A percentile compares a stretch with the other conserved stretches of the same genome.
Conservation (phyloP, 2,797 vertebrate species). For the Argentina silus region DNA sequence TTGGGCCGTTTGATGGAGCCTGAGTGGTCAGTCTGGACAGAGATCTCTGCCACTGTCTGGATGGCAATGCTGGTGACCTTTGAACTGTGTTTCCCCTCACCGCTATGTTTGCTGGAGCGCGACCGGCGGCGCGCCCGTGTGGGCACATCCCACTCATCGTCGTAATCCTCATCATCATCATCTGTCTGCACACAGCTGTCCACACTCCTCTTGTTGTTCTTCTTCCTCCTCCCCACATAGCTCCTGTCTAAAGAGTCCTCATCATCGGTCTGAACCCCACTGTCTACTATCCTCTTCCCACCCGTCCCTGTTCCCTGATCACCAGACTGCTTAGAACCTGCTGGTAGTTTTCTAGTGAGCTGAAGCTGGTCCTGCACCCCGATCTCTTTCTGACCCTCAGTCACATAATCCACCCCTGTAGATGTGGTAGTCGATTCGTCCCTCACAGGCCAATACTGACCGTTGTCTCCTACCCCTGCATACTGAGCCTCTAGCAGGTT, state of each 20-base stretch:
- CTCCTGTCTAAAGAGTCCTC: constrained; percentile 90
- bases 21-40: constrained; percentile 96
- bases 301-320: constrained; percentile 77
- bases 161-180: constrained; percentile 97
- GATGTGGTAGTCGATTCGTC: constrained; percentile 82
- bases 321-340: constrained; percentile 76
- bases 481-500: constrained; percentile 90
- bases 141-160: constrained; percentile 94
- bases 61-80: constrained; percentile 96
- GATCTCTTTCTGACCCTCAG: constrained; percentile 57
- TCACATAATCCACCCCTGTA: constrained; percentile 26
- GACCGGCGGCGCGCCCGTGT: constrained; percentile 87
- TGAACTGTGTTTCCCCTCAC: constrained; percentile 86
- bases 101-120: constrained; percentile 87
- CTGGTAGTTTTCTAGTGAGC: constrained; percentile 82
- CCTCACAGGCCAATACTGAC: constrained; percentile 92
- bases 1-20: constrained; percentile 91
- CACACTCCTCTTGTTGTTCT: constrained; percentile 84
- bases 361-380: constrained; percentile 73
- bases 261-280: constrained; percentile 95
- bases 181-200: constrained; percentile 96
- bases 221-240: constrained; percentile 86
- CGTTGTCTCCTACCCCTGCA: constrained; percentile 81
- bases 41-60: constrained; percentile 98
- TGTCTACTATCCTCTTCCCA: constrained; percentile 90